Evolutionary conservation across 2,888 invertebrate genomes (phyloP), one percentile per base, ranked within the genome.

Genomic region (Allophyes oxyacanthae): DNA sequence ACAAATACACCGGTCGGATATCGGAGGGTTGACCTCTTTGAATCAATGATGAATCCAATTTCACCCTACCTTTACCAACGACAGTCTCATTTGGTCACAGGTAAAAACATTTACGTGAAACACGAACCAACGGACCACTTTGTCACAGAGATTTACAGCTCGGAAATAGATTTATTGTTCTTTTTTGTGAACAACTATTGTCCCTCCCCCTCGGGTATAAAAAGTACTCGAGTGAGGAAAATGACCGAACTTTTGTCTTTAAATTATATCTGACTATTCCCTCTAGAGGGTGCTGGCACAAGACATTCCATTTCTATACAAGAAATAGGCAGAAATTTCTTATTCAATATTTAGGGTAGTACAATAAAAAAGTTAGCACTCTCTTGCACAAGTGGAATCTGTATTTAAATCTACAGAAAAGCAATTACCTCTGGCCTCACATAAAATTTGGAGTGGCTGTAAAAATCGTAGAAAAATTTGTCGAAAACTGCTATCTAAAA

Each of bases 31-130:
- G 86, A 88, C 88, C 89, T 86, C 85, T 85, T 81, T 89, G 88
- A 89, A 90, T 90, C 84, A 88, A 84, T 88, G 86, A 89, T 88
- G 88, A 89, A 88, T 88, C 83, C 86, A 89, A 89, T 89, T 87
- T 83, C 72, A 69, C 66, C 75, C 75, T 72, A 70, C 74, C 82
- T 81, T 82, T 83, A 80, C 78, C 79, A 46, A 70, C 70, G 75
- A 67, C 75, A 74, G 78, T 72, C 79, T 80, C 78, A 81, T 85
- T 85, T 81, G 79, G 76, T 73, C 79, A 70, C 78, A 80, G 86
- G 86, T 83, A 86, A 82, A 81, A 82, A 83, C 81, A 82, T 83
- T 83, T 82, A 78, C 78, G 78, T 75, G 71, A 78, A 82, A 83
- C 78, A 80, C 79, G 79, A 78, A 78, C 79, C 78, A 72, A 62